Evolutionary conservation across 2,113 vertebrate genomes (phyloP).

Genomic region (Myotis davidii): DNA sequence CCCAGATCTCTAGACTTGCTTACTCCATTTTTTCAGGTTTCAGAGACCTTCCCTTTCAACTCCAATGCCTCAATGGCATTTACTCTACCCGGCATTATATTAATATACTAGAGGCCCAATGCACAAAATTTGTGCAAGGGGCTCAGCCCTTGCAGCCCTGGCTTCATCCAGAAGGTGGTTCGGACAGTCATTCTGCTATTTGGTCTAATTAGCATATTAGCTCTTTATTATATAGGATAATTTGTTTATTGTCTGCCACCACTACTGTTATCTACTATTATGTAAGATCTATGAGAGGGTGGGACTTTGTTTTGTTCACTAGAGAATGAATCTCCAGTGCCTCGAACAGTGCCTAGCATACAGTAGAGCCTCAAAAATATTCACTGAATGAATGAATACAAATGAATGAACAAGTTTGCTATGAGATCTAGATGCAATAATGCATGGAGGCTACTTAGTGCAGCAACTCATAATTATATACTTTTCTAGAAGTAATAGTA

Average conservation of each 20-base stretch:
- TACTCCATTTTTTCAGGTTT: background rate
- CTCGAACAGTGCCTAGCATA: background rate
- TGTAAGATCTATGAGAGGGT: background rate
- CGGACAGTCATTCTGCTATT: too few relatives aligned
- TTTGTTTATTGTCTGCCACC: background rate
- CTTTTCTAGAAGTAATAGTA: background rate
- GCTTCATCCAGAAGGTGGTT: too few relatives aligned
- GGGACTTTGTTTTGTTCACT: background rate
- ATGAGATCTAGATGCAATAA: background rate
- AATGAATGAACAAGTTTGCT: background rate
- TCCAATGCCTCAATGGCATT: background rate
- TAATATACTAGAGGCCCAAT: too few relatives aligned
- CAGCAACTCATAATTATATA: background rate
- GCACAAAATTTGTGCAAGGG: too few relatives aligned
- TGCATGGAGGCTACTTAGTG: background rate
- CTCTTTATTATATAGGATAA: too few relatives aligned
- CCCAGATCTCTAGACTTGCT: background rate
- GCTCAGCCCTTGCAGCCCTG: too few relatives aligned
- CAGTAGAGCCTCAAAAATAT: background rate
- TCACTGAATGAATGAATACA: background rate
- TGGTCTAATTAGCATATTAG: too few relatives aligned
- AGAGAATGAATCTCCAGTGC: background rate
- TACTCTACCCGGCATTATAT: background rate
- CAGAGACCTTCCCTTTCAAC: background rate
- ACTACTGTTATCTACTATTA: background rate